These are phyloP conservation scores for Luscinia megarhynchos DNA, from an alignment of 2,797 vertebrate species.

Conservation along the genomic window DNA sequence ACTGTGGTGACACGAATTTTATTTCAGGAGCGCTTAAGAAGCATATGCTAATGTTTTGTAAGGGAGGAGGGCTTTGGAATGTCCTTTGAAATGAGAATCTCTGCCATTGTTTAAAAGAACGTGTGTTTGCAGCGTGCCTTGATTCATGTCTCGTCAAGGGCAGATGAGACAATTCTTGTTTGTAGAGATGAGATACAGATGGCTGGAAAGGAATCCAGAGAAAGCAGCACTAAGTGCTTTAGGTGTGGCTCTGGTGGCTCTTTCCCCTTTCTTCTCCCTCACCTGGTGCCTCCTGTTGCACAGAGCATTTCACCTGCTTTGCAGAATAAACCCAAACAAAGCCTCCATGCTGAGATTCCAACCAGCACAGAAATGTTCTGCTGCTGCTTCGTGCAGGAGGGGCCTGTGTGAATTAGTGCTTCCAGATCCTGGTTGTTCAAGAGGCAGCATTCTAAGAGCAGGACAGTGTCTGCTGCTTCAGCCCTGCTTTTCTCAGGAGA, in stretches of 20 bases:
- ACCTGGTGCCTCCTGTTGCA: neutral
- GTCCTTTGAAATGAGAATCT: conserved; percentile 15
- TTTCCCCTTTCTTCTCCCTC: neutral
- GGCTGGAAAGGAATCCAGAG: neutral
- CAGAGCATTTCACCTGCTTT: rapidly evolving
- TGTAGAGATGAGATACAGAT: neutral
- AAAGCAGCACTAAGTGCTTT: neutral
- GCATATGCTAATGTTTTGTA: conserved; percentile 17
- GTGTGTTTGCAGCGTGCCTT: neutral
- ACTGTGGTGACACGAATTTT: neutral
- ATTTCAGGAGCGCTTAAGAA: conserved; percentile 26
- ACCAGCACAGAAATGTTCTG: neutral
- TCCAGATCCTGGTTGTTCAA: neutral
- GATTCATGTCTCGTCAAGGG: neutral
- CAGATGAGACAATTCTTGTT: neutral
- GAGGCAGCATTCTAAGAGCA: neutral
- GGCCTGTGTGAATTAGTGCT: neutral
- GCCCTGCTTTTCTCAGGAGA: neutral
- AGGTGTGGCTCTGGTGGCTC: neutral
- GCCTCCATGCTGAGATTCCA: neutral
- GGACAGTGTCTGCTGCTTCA: neutral
- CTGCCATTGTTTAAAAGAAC: neutral
- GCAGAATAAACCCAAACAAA: neutral
- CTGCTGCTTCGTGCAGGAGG: neutral
- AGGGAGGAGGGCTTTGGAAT: neutral